These are phyloP conservation scores for Nesogale talazaci DNA, from an alignment of 2,113 vertebrate species.

Conservation along the genomic window DNA sequence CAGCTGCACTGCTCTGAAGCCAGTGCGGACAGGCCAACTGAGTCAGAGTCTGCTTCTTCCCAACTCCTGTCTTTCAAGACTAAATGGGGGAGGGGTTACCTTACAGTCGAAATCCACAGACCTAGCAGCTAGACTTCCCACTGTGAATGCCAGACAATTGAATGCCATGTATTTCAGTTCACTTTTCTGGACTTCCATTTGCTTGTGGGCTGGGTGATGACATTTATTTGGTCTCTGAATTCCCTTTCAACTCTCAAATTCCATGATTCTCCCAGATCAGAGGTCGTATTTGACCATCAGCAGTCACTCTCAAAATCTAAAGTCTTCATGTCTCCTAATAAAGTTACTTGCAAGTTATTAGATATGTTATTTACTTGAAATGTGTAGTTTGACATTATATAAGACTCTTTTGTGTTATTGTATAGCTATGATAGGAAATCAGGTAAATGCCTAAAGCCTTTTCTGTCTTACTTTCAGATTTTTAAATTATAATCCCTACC, in stretches of 20 bases:
- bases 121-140: neutral
- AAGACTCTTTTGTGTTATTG: neutral
- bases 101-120: neutral
- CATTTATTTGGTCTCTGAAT: conserved; percentile 48
- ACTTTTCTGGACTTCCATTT: conserved; percentile 21
- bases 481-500: conserved; percentile 14
- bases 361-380: conserved; percentile 47
- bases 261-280: conserved; percentile 28
- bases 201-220: neutral
- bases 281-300: neutral
- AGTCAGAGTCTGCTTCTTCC: conserved; percentile 8
- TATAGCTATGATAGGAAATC: neutral
- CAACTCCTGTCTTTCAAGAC: neutral
- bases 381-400: conserved; percentile 21
- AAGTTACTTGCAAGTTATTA: conserved; percentile 53
- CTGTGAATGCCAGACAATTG: conserved; percentile 19
- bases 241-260: conserved; percentile 61
- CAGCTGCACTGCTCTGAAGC: conserved; percentile 20
- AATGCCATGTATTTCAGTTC: conserved; percentile 2
- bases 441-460: conserved; percentile 25
- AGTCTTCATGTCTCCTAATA: conserved; percentile 25
- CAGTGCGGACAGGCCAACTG: neutral
- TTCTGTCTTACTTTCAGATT: conserved; percentile 37
- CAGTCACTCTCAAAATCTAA: conserved; percentile 41
- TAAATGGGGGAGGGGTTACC: neutral